Conservation (phyloP, 35 echinoderm and acorn worm genomes). For the Chiridota heheva region DNA sequence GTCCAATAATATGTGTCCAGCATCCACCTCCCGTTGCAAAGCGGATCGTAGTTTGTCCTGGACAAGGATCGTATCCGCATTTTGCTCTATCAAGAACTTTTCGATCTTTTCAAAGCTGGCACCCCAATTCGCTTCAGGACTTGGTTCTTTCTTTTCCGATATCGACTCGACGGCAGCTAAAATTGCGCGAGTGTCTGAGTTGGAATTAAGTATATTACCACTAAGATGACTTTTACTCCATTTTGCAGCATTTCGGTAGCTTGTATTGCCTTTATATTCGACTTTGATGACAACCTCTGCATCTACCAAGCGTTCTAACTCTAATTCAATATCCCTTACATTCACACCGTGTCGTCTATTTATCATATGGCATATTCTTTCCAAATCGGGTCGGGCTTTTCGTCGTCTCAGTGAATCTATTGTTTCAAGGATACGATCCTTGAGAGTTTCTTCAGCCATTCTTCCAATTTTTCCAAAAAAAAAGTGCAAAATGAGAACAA, state of each 20-base stretch:
- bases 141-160: conserved; percentile 23
- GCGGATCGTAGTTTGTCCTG: conserved; percentile 51
- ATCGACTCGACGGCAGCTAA: conserved; percentile 53
- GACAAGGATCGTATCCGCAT: conserved; percentile 75
- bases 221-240: conserved; percentile 92
- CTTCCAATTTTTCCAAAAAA: neutral
- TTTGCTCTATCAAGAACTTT: conserved; percentile 63
- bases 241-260: conserved; percentile 95
- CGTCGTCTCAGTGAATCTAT: conserved; percentile 91
- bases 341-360: conserved; percentile 84
- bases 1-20: conserved; percentile 54
- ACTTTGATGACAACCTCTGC: conserved; percentile 94
- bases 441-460: conserved; percentile 84
- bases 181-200: conserved; percentile 66
- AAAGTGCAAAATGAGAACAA: too few relatives aligned
- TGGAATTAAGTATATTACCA: conserved; percentile 85
- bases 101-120: conserved; percentile 66
- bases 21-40: conserved; percentile 73
- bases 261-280: conserved; percentile 95
- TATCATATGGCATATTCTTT: conserved; percentile 99
- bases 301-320: conserved; percentile 92
- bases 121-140: conserved; percentile 26
- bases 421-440: conserved; percentile 70
- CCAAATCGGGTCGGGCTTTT: conserved; percentile 95
- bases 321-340: conserved; percentile 64